Evolutionary conservation across 2,113 vertebrate genomes (phyloP), one percentile per base, ranked within the genome.

Genomic region (Nycticryphes semicollaris): DNA sequence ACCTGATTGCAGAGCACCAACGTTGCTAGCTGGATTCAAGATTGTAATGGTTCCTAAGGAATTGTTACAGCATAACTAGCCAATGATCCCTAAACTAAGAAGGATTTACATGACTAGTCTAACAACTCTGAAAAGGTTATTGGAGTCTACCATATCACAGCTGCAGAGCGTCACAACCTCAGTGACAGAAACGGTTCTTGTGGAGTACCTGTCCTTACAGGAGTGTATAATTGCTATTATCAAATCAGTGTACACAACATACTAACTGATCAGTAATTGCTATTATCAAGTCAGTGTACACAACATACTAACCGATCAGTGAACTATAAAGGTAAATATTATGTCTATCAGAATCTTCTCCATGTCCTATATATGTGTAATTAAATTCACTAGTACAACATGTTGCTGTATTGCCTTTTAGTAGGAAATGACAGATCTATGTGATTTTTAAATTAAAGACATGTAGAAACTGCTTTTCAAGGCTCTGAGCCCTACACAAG

Each of bases 321-420:
- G 77, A 97, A 82, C 50, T 74, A 35, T 74, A 87, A 93, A 93
- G 54, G 73, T 82, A 97, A 96, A 95, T 87, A 84, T 76, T 86
- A 83, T n/a, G 48, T 28, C 64, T 87, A 39, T 43, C 81, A 83
- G 31, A 91, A 68, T 95, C 27, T 73, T 59, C 14, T 74, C 53
- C 15, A 2, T 53, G 53, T 53, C 20, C 33, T 69, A 47, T 5
- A 57, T 39, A 69, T 10, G 17, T 50, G 74, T 48, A 67, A 95
- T 93, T 82, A 75, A 83, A 92, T 47, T 47, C 10, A 7, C 31
- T 15, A 50, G 24, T 53, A 75, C 19, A 20, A 75, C 19, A 20
- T 18, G 9, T 45, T 63, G 24, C 50, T 84, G 19, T 14, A 56
- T 6, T 75, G 48, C 18, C 43, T 94, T 89, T 74, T 59, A 74